Percentiles rank a stretch among this genome's conserved stretches.
Conservation (phyloP, 2,113 vertebrate genomes). For the Triplophysa tibetana region DNA sequence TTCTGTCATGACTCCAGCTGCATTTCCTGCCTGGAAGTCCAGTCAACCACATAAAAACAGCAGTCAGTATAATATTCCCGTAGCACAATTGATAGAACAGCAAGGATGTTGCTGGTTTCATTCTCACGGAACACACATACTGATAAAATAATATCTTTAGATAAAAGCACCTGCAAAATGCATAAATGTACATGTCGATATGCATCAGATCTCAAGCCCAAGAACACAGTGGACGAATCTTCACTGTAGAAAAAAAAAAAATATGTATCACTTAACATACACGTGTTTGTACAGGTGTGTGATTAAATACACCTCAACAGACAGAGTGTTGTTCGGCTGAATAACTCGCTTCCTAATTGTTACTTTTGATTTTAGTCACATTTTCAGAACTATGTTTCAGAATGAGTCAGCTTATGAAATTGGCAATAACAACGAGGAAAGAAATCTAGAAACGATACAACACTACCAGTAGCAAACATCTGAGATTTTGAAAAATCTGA, state of each 20-base stretch:
- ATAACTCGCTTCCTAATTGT: slow-evolving; percentile 21
- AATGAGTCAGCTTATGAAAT: slow-evolving; percentile 29
- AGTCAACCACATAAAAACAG: not conserved
- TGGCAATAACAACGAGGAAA: not conserved
- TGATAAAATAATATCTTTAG: no score
- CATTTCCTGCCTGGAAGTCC: slow-evolving; percentile 5
- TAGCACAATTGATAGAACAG: no score
- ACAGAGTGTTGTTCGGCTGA: not conserved
- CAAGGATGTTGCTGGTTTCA: no score
- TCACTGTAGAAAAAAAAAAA: not conserved
- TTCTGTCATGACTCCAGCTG: slow-evolving; percentile 16
- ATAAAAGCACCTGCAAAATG: no score
- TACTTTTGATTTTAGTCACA: slow-evolving; percentile 28
- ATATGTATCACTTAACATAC: not conserved
- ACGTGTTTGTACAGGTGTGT: not conserved
- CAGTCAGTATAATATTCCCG: not conserved
- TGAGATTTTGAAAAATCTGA: no score
- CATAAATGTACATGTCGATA: not conserved
- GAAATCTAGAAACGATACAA: not conserved
- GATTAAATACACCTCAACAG: not conserved
- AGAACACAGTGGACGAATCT: not conserved
- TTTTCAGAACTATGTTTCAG: slow-evolving; percentile 24
- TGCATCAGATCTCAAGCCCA: not conserved
- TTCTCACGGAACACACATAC: no score
- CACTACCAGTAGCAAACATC: not conserved